A percentile compares a stretch with the other conserved stretches of the same genome.
These are phyloP conservation scores for Corvus moneduloides DNA, from an alignment of 2,113 vertebrate species.

Conservation along the genomic window DNA sequence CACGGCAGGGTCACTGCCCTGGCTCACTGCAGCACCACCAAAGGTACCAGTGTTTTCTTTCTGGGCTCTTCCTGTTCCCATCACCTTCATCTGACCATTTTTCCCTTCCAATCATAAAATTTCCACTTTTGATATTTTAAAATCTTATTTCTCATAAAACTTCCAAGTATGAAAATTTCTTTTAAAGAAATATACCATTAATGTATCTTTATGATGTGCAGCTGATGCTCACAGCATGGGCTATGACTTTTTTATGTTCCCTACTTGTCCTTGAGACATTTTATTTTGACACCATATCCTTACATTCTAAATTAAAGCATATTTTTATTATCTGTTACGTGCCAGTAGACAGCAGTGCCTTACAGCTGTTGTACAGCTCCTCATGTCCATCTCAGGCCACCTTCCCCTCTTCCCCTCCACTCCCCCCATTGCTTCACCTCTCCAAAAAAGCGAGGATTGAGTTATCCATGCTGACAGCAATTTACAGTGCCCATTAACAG, in stretches of 20 bases:
- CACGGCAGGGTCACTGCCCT: not conserved
- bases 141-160: constrained; percentile 68
- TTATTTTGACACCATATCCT: constrained; percentile 26
- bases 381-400: not conserved
- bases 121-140: constrained; percentile 61
- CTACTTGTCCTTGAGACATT: constrained; percentile 47
- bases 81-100: not conserved
- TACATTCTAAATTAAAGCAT: constrained; percentile 10
- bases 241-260: constrained; percentile 49
- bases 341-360: constrained; percentile 39
- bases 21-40: not conserved
- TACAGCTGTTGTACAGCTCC: constrained; percentile 1
- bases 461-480: constrained; percentile 42
- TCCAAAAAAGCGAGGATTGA: not conserved
- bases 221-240: constrained; percentile 56
- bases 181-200: constrained; percentile 54
- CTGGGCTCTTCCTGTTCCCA: not conserved
- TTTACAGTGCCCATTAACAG: constrained; percentile 60
- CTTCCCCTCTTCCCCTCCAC: not conserved
- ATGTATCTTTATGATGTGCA: constrained; percentile 75
- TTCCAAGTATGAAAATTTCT: constrained; percentile 56
- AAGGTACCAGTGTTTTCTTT: not conserved
- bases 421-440: not conserved
- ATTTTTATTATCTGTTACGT: constrained; percentile 65
- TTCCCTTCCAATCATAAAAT: constrained; percentile 35